Evolutionary conservation across 2,888 invertebrate species (phyloP), one percentile per base, ranked within the genome.

Genomic region (Tipula unca): DNA sequence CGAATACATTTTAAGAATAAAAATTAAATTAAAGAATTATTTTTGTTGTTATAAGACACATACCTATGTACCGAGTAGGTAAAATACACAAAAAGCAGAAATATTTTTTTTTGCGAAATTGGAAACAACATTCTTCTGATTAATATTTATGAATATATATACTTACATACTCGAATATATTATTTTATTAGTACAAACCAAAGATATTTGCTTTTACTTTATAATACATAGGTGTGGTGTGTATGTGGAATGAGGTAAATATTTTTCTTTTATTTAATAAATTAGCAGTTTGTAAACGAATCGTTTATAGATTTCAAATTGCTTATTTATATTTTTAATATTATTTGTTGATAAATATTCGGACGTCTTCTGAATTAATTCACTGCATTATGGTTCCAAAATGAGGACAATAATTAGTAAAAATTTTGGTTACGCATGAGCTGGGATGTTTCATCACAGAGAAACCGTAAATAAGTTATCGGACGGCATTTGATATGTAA

Each of bases 61-160:
- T n/a, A n/a, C n/a, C n/a, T n/a, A n/a, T n/a, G n/a, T 48, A 48
- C 17, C 1, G 17, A 10, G 17, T 17, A 48, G n/a, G n/a, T 5
- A 17, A 17, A n/a, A 54, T 25, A 69, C 10, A 25, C 25, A 25
- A 69, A 69, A 69, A 10, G 10, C 25, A 20, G 1, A 25, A 25
- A 69, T 69, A 13, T 69, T 20, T 25, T 69, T 69, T 20, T 25
- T 69, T 69, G 69, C 69, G 69, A 69, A 69, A 69, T 69, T 69
- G 69, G 48, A 69, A 69, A 69, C 69, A 69, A 69, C 69, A 69
- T 69, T 69, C 69, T 69, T 69, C 69, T 69, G 69, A 25, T 69
- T 69, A 69, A 69, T 69, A 69, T 69, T 69, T 69, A 69, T 69
- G 69, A 69, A 25, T 48, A 48, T n/a, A n/a, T n/a, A n/a, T n/a